A percentile compares a stretch with the other conserved stretches of the same genome.
phyloP scores from a whole-genome alignment of 2,113 vertebrate genomes.

The Gopherus flavomarginatus region DNA sequence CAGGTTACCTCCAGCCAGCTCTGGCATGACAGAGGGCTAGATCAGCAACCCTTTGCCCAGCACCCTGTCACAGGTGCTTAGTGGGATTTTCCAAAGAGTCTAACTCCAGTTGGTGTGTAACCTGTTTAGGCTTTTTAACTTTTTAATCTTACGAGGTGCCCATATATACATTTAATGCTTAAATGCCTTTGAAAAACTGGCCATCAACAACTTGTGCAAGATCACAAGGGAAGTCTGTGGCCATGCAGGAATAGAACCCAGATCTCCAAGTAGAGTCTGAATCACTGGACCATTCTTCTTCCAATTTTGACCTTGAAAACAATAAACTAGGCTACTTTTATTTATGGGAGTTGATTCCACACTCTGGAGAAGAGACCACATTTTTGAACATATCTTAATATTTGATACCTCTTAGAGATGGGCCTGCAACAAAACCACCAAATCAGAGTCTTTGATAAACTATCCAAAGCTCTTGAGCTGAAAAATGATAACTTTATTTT shows the following conservation, averaged over 20 bases:
- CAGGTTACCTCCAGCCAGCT: too few relatives aligned
- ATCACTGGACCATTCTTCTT: background rate
- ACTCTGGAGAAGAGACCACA: background rate
- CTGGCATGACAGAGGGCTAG: too few relatives aligned
- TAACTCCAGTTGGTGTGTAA: background rate
- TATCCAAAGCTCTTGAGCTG: background rate
- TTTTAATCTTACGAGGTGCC: background rate
- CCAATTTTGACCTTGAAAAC: background rate
- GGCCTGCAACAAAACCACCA: background rate
- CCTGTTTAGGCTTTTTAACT: background rate
- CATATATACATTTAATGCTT: background rate
- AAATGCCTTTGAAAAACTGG: background rate
- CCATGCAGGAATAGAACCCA: fast-evolving
- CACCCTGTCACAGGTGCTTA: background rate
- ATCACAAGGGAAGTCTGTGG: background rate
- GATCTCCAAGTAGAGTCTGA: background rate
- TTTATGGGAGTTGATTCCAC: background rate
- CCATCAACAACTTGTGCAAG: background rate
- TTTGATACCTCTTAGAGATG: background rate
- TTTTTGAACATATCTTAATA: background rate
- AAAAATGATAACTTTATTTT: background rate
- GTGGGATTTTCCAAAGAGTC: background rate
- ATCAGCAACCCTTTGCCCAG: too few relatives aligned
- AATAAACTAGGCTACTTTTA: background rate
- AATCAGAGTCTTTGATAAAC: background rate